Evolutionary conservation across 2,888 invertebrate species (phyloP).

Genomic region (Caenorhabditis virilis): DNA sequence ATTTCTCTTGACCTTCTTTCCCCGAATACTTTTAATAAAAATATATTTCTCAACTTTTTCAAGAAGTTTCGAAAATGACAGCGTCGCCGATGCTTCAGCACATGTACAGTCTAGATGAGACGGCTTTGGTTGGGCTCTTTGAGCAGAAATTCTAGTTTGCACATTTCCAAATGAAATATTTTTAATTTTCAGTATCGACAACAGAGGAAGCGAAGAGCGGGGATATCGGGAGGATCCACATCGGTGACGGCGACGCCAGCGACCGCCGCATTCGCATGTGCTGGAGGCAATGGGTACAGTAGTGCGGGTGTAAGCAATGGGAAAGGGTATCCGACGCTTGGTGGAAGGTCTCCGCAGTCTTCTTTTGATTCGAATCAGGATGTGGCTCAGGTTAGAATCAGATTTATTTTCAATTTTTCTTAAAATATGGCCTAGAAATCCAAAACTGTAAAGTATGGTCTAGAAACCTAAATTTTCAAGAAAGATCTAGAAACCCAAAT

Average conservation of each 20-base stretch:
- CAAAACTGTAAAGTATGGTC: no score
- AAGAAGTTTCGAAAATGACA: constrained; percentile 13
- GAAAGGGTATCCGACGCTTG: constrained; percentile 50
- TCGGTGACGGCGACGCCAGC: constrained; percentile 30
- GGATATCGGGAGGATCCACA: constrained; percentile 45
- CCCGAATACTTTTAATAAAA: neutral
- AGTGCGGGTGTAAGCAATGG: constrained; percentile 47
- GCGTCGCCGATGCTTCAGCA: constrained; percentile 44
- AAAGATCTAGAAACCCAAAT: no score
- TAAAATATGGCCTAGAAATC: no score
- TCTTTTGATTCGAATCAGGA: constrained; percentile 65
- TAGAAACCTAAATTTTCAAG: no score
- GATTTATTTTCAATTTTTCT: no score
- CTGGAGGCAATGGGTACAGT: constrained; percentile 46
- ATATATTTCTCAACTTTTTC: neutral
- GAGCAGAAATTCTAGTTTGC: neutral
- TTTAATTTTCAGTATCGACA: constrained; percentile 46
- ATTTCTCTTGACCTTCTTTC: neutral
- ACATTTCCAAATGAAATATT: neutral
- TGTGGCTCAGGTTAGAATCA: constrained; percentile 58
- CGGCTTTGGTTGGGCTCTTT: constrained; percentile 18
- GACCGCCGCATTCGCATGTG: constrained; percentile 40
- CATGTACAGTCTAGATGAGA: constrained; percentile 51
- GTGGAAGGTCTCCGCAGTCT: constrained; percentile 61
- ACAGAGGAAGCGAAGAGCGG: constrained; percentile 49